Conservation (phyloP, 2,797 vertebrate species). For the Rhinichthys osculus region DNA sequence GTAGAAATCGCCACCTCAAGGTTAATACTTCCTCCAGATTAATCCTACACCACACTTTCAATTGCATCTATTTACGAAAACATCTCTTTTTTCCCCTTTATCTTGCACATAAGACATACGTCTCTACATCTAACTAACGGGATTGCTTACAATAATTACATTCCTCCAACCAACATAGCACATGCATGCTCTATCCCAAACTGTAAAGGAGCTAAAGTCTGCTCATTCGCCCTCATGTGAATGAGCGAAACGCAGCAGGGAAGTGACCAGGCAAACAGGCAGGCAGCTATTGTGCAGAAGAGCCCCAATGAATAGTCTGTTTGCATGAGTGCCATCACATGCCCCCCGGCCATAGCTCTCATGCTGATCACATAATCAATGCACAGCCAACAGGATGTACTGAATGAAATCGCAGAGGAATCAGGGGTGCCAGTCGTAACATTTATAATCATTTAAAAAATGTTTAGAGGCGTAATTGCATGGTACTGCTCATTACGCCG, state of each 20-base stretch:
- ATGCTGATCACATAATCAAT: slow-evolving; percentile 61
- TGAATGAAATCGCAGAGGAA: slow-evolving; percentile 46
- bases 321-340: slow-evolving; percentile 52
- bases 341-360: slow-evolving; percentile 45
- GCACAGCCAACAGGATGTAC: slow-evolving; percentile 58
- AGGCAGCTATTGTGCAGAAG: slow-evolving; percentile 33
- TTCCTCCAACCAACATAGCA: not conserved
- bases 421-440: not conserved
- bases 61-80: not conserved
- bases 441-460: slow-evolving; percentile 13
- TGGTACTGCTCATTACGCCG: not conserved
- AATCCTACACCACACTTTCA: slow-evolving; percentile 12
- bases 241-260: slow-evolving; percentile 6
- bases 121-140: not conserved
- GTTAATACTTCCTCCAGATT: slow-evolving; percentile 70
- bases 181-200: not conserved
- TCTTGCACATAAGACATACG: not conserved
- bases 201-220: not conserved
- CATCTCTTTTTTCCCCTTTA: not conserved
- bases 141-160: not conserved
- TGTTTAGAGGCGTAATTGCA: not conserved
- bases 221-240: slow-evolving; percentile 18
- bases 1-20: slow-evolving; percentile 96
- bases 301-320: slow-evolving; percentile 47
- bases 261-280: slow-evolving; percentile 1